Evolutionary conservation across 2,888 invertebrate species (phyloP).

Genomic region (Neoitamus cyanurus): DNA sequence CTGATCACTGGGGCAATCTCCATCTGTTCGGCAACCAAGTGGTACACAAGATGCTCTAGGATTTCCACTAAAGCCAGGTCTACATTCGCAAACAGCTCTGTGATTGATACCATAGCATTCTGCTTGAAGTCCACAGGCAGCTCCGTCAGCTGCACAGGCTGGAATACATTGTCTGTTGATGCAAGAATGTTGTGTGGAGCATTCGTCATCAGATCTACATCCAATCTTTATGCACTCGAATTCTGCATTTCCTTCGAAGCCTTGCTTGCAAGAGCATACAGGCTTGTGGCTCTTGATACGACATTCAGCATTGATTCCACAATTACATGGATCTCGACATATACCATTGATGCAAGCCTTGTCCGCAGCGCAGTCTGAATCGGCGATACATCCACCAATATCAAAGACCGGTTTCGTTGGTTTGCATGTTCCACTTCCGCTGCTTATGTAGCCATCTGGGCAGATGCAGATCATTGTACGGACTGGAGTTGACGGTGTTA

Average conservation of each 20-base stretch:
- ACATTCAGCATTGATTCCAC: constrained; percentile 87
- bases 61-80: constrained; percentile 83
- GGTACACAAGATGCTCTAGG: constrained; percentile 80
- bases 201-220: constrained; percentile 80
- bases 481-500: constrained; percentile 83
- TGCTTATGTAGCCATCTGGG: constrained; percentile 87
- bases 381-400: constrained; percentile 77
- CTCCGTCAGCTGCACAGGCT: constrained; percentile 78
- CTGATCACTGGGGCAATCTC: constrained; percentile 83
- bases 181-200: constrained; percentile 85
- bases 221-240: constrained; percentile 81
- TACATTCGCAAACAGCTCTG: constrained; percentile 85
- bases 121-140: constrained; percentile 80
- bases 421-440: constrained; percentile 83
- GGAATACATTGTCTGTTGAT: constrained; percentile 84
- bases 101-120: constrained; percentile 85
- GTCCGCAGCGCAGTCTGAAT: constrained; percentile 81
- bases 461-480: constrained; percentile 91
- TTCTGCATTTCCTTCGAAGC: constrained; percentile 87
- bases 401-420: constrained; percentile 74
- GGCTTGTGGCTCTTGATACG: constrained; percentile 87
- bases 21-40: constrained; percentile 83
- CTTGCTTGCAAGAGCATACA: constrained; percentile 85
- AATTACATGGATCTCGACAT: constrained; percentile 86
- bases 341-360: constrained; percentile 83